Percentiles rank a stretch among this genome's conserved stretches.
These are phyloP conservation scores for Physella acuta DNA, from an alignment of 1,140 invertebrate species.

Conservation along the genomic window DNA sequence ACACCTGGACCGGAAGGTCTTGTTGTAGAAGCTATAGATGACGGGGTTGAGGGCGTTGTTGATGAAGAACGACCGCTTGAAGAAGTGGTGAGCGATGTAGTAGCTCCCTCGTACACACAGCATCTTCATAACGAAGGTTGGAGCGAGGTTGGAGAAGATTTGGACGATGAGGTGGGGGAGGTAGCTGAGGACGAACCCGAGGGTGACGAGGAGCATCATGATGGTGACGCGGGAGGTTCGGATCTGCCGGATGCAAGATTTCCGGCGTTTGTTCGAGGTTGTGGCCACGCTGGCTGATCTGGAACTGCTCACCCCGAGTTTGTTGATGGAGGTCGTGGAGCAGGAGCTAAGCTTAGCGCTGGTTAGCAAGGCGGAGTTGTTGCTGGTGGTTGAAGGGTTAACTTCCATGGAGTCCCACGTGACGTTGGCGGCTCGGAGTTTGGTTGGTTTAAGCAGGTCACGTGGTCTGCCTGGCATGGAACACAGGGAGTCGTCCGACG, in stretches of 20 bases:
- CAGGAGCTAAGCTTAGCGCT: background rate
- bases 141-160: background rate
- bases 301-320: background rate
- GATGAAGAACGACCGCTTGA: conserved; percentile 24
- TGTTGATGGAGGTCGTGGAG: background rate
- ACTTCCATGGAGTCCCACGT: background rate
- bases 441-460: no score
- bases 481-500: no score
- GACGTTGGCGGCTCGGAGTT: background rate
- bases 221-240: conserved; percentile 15
- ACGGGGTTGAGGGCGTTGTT: conserved; percentile 29
- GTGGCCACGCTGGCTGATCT: background rate
- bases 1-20: conserved; percentile 16
- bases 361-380: background rate
- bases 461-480: no score
- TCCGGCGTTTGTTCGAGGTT: background rate
- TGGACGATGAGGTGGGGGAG: conserved; percentile 19
- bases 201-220: conserved; percentile 26
- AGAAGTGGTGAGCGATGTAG: conserved; percentile 11
- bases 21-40: conserved; percentile 30
- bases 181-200: conserved; percentile 21
- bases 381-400: background rate
- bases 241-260: background rate
- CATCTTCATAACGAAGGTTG: background rate
- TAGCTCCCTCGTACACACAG: background rate